Percentiles rank a stretch among this genome's conserved stretches.
phyloP scores from a whole-genome alignment of 2,113 vertebrate species.

The Dascyllus trimaculatus region DNA sequence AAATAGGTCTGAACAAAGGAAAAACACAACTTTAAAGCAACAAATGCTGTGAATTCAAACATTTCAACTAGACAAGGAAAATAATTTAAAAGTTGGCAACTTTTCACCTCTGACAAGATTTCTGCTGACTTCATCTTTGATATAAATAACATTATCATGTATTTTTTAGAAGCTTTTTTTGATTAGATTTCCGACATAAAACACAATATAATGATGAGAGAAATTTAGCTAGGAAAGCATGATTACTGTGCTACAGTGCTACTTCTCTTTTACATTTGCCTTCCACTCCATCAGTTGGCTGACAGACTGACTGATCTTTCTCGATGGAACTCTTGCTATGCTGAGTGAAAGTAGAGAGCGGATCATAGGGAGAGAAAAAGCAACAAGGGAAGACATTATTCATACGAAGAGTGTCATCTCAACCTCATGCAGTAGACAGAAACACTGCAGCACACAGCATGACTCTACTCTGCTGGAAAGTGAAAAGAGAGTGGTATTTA shows the following conservation, averaged over 20 bases:
- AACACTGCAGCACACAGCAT: constrained; percentile 65
- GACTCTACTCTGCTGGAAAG: constrained; percentile 58
- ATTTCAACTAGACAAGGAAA: too few relatives aligned
- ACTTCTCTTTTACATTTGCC: constrained; percentile 2
- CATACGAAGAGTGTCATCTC: constrained; percentile 57
- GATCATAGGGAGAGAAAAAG: constrained; percentile 48
- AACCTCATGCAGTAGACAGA: constrained; percentile 58
- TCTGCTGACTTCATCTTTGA: not conserved
- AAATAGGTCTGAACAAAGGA: constrained; percentile 17
- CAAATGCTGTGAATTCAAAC: not conserved
- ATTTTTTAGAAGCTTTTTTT: not conserved
- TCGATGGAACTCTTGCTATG: constrained; percentile 20
- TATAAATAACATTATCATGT: not conserved
- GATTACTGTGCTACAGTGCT: not conserved
- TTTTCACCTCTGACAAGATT: not conserved
- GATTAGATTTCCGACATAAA: not conserved
- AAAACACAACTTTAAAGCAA: not conserved
- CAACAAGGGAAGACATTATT: constrained; percentile 63
- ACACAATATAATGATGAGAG: not conserved
- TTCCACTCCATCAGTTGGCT: constrained; percentile 18
- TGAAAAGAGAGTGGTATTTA: constrained; percentile 29
- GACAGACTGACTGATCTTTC: constrained; percentile 36
- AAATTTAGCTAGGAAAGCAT: not conserved
- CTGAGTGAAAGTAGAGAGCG: constrained; percentile 34
- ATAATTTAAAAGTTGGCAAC: not conserved